Evolutionary conservation across 92 coral and sea anemone genomes (phyloP).

Genomic region (Virgularia gustaviana): DNA sequence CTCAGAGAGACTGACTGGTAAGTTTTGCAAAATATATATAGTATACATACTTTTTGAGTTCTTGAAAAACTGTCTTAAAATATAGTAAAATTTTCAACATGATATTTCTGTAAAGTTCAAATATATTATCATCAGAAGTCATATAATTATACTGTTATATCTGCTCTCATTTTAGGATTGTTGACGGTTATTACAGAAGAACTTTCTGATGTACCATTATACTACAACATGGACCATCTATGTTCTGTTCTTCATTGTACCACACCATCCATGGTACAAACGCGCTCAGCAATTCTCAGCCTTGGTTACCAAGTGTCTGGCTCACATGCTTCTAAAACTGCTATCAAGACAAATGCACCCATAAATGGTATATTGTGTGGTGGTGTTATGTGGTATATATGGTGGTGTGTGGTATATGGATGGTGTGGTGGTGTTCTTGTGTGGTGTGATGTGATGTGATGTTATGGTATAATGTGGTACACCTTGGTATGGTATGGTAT

Average conservation of each 20-base stretch:
- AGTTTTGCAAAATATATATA: conserved; percentile 31
- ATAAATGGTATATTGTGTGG: conserved; percentile 50
- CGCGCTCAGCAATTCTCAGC: conserved; percentile 79
- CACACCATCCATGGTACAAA: conserved; percentile 90
- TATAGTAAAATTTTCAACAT: no score
- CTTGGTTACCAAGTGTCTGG: conserved; percentile 84
- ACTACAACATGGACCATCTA: conserved; percentile 70
- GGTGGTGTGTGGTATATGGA: background rate
- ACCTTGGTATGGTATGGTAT: background rate
- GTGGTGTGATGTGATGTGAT: conserved; percentile 9
- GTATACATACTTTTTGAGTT: no score
- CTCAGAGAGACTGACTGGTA: conserved; percentile 89
- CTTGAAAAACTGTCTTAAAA: no score
- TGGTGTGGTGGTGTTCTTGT: background rate
- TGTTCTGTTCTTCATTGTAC: conserved; percentile 80
- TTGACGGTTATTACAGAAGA: conserved; percentile 74
- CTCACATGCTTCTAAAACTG: conserved; percentile 81
- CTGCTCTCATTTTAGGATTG: conserved; percentile 46
- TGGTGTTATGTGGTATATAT: background rate
- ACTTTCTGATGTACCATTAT: conserved; percentile 65
- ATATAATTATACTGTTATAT: background rate
- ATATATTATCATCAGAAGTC: background rate
- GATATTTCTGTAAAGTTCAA: no score
- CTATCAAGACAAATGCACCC: conserved; percentile 92
- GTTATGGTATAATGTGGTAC: background rate